These are phyloP conservation scores for Sterna hirundo DNA, from an alignment of 2,113 vertebrate genomes.

Conservation along the genomic window DNA sequence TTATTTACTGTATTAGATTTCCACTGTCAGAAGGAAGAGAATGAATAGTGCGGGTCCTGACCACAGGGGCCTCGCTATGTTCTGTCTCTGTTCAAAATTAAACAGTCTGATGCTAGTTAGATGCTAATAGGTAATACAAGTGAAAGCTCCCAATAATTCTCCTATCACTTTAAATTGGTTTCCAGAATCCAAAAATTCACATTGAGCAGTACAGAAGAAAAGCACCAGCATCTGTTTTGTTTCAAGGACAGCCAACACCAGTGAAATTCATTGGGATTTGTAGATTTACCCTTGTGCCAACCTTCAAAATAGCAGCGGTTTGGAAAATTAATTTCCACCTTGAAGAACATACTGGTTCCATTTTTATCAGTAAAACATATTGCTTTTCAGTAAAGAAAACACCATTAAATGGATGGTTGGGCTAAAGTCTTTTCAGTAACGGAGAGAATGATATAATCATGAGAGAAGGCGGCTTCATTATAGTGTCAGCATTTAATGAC, in stretches of 20 bases:
- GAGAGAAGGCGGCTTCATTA: neutral
- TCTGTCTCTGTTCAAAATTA: neutral
- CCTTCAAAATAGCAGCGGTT: neutral
- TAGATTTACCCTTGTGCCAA: neutral
- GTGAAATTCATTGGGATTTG: neutral
- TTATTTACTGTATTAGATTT: neutral
- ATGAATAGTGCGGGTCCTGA: neutral
- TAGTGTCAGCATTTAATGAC: neutral
- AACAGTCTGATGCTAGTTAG: neutral
- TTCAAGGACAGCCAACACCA: neutral
- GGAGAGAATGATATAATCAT: neutral
- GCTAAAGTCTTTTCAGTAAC: neutral
- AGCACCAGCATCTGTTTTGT: neutral
- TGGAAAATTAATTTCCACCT: slow-evolving; percentile 11
- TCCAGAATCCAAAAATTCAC: neutral
- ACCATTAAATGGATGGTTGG: neutral
- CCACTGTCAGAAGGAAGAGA: neutral
- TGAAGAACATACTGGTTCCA: neutral
- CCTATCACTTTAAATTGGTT: neutral
- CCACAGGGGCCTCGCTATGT: neutral
- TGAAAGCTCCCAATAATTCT: neutral
- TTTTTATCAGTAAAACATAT: slow-evolving; percentile 7
- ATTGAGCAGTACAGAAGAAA: neutral
- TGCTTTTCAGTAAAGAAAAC: slow-evolving; percentile 16
- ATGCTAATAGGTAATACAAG: neutral